These are phyloP conservation scores for Mesoclemmys tuberculata DNA, from an alignment of 2,113 vertebrate genomes.

Conservation along the genomic window DNA sequence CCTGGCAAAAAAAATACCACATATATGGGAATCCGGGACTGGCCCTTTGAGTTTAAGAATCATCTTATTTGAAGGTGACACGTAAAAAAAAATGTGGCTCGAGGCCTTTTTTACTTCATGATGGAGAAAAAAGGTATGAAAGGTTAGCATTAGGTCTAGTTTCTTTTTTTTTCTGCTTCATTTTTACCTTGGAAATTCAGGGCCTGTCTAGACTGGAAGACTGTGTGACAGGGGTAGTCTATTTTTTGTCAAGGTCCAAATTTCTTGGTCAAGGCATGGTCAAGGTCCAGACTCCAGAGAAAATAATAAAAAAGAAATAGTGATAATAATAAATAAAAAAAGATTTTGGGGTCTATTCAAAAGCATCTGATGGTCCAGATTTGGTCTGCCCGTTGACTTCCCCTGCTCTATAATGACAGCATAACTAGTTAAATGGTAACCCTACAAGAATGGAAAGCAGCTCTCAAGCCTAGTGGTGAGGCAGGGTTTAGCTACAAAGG, in stretches of 20 bases:
- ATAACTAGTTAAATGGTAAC: background rate
- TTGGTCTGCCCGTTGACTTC: background rate
- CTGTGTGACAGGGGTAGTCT: background rate
- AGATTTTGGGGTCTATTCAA: background rate
- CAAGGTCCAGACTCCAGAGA: background rate
- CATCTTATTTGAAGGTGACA: background rate
- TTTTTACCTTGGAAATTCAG: background rate
- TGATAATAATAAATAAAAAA: background rate
- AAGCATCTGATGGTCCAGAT: background rate
- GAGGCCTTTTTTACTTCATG: background rate
- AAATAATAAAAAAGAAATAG: background rate
- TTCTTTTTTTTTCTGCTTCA: background rate
- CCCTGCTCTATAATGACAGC: background rate
- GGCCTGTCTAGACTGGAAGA: background rate
- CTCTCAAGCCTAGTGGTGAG: background rate
- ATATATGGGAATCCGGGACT: conserved; percentile 17
- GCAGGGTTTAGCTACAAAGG: background rate
- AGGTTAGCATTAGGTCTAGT: background rate
- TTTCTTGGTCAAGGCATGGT: background rate
- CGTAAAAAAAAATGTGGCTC: background rate
- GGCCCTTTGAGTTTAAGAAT: background rate
- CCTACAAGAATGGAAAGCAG: background rate
- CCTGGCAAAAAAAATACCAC: background rate
- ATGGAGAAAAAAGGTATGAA: background rate
- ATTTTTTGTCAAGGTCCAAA: background rate